Base-by-base conservation (phyloP, 2,888 invertebrate genomes). In the Eledona agricola region DNA sequence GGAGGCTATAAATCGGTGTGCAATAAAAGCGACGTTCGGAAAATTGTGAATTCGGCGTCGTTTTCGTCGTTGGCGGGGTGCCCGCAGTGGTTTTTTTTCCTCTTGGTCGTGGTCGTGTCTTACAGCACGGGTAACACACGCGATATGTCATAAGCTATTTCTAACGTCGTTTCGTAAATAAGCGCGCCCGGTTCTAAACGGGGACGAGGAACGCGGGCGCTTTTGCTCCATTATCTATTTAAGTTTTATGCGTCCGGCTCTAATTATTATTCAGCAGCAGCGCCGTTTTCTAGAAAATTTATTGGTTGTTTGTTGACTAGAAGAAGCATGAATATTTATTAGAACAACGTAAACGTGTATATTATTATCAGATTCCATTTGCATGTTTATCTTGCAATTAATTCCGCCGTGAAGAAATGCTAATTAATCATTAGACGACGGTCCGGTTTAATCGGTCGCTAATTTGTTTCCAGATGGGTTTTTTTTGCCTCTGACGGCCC, bases 241-340 rank as follows among this genome's bases (percentile, higher is more conserved):
- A 52, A 56, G 57, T 58, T 58, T 58, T 60, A 60, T 60, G 58
- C 55, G 56, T 62, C 57, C 59, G 59, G 49, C 55, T 45, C 35
- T 53, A 55, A 58, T 60, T 59, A 58, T 54, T 57, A 62, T 62
- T 62, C 62, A 58, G 56, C 61, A 58, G 56, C 61, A 58, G 55
- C 53, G 57, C 47, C 52, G 58, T 57, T 59, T 58, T 58, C 47
- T 45, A 56, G 49, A 58, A 51, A 57, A 62, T 62, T 60, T 58
- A 62, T 51, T 60, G 35, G 54, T 52, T 52, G 57, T 52, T 60
- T 49, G 54, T 55, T 37, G 51, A 35, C 45, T 51, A 81, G 72
- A 83, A 83, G 59, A 51, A 43, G 7, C 31, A 51, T 51, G 51
- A 51, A 51, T 51, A 51, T 51, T 51, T 45, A 51, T 45, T 23